phyloP scores from a whole-genome alignment of 2,797 vertebrate genomes.

The Petrocephalus sullivani region DNA sequence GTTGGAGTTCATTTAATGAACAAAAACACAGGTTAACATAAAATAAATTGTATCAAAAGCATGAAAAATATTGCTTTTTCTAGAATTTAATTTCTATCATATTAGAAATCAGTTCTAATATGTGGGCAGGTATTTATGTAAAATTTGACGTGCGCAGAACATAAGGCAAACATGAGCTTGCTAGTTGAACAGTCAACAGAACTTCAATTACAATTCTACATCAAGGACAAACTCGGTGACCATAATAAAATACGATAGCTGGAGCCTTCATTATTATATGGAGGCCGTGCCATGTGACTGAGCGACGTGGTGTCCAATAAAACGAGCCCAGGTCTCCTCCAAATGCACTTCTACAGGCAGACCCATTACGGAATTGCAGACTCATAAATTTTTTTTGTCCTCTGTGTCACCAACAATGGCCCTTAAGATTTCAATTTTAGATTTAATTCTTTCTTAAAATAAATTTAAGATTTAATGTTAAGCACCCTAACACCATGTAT shows the following conservation, averaged over 20 bases:
- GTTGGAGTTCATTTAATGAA: neutral
- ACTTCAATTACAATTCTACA: neutral
- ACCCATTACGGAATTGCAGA: conserved; percentile 1
- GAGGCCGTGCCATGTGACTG: neutral
- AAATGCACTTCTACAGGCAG: neutral
- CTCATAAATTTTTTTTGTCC: neutral
- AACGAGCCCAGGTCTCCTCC: neutral
- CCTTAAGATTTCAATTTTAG: neutral
- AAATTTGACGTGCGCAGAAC: neutral
- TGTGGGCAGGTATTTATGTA: neutral
- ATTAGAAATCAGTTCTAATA: neutral
- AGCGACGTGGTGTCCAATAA: neutral
- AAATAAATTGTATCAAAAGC: neutral
- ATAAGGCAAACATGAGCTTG: neutral
- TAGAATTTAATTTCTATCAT: neutral
- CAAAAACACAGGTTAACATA: neutral
- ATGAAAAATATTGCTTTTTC: neutral
- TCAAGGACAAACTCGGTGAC: neutral
- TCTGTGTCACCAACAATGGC: neutral
- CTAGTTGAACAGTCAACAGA: neutral
- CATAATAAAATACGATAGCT: neutral
- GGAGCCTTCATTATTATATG: neutral
- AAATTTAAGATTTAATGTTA: neutral
- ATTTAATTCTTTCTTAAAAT: too few relatives aligned
- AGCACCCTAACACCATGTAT: neutral